phyloP scores from a whole-genome alignment of 2,797 vertebrate species.

The Halcyon badia region DNA sequence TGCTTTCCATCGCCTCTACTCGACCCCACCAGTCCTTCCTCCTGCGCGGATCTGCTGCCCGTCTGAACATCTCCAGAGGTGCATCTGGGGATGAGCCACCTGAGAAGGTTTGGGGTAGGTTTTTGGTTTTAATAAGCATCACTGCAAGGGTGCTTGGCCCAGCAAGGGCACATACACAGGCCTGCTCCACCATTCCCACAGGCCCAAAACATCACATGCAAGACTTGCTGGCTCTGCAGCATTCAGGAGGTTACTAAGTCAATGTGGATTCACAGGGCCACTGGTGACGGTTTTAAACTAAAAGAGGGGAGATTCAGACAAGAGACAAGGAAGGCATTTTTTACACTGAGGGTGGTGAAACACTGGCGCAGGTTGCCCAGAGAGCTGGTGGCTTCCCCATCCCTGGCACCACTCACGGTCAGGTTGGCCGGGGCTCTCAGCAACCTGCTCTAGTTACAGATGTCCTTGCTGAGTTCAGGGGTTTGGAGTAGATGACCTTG shows the following conservation, averaged over 20 bases:
- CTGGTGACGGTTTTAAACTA: neutral
- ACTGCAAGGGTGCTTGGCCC: neutral
- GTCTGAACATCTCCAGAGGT: neutral
- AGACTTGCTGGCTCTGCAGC: neutral
- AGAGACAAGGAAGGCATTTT: neutral
- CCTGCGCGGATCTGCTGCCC: neutral
- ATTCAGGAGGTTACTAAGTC: neutral
- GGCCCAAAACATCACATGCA: neutral
- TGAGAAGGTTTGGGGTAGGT: neutral
- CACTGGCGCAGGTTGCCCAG: neutral
- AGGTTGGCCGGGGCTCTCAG: neutral
- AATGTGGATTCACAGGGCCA: neutral
- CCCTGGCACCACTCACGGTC: neutral
- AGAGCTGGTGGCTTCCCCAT: neutral
- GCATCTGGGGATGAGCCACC: neutral
- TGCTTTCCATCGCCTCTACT: neutral
- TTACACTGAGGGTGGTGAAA: neutral
- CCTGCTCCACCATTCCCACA: neutral
- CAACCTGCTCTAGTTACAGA: neutral
- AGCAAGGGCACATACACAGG: accelerated
- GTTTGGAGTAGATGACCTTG: neutral
- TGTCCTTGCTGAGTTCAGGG: neutral
- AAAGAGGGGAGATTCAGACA: too few relatives aligned
- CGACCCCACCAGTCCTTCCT: neutral
- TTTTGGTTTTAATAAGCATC: neutral